A percentile compares a stretch with the other conserved stretches of the same genome.
phyloP scores from a whole-genome alignment of 92 coral and sea anemone genomes.

The Paramuricea clavata region DNA sequence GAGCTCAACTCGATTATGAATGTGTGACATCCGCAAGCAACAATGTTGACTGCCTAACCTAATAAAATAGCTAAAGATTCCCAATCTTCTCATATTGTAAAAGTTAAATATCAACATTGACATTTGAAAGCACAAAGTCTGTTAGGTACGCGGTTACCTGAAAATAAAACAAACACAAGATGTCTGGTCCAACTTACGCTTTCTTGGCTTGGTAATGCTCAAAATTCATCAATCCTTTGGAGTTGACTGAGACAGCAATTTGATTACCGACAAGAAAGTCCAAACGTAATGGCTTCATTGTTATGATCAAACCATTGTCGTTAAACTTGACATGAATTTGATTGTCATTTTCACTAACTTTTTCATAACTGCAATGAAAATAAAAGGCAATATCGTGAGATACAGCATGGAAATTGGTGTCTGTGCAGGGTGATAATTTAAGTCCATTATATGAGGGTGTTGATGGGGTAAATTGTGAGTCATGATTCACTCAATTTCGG shows the following conservation, averaged over 20 bases:
- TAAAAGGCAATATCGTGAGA: background rate
- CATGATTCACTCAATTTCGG: no score
- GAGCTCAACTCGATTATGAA: no score
- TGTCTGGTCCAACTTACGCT: conserved; percentile 26
- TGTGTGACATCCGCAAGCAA: no score
- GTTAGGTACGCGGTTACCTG: no score
- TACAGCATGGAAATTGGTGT: background rate
- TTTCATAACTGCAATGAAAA: conserved; percentile 76
- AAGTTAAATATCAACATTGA: no score
- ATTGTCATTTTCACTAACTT: conserved; percentile 82
- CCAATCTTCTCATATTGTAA: no score
- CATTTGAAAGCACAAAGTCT: no score
- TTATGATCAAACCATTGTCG: conserved; percentile 84
- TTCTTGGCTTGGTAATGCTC: conserved; percentile 89
- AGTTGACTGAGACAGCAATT: conserved; percentile 91
- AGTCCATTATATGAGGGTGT: no score
- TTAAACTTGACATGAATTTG: conserved; percentile 84
- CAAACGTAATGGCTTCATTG: conserved; percentile 86
- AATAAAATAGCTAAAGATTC: no score
- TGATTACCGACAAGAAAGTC: conserved; percentile 93
- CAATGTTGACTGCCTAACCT: no score
- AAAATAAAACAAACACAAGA: background rate
- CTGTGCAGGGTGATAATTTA: no score
- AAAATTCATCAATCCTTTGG: conserved; percentile 98
- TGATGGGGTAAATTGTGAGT: no score